Base-by-base conservation (phyloP, 1,140 invertebrate genomes). In the Drosophila gunungcola region DNA sequence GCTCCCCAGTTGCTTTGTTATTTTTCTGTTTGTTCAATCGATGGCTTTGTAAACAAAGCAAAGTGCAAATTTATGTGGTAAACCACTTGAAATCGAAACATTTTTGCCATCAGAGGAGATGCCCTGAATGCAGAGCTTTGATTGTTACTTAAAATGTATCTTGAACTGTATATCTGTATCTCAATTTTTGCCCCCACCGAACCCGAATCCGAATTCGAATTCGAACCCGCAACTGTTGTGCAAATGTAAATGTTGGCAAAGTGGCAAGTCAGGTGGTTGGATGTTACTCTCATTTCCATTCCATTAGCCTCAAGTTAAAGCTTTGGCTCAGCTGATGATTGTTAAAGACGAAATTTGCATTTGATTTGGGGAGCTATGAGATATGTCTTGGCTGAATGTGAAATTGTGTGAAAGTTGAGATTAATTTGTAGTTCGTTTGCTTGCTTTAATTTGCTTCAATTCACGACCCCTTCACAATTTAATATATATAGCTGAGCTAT, bases 31-130 rank as follows among this genome's bases (percentile, higher is more conserved):
- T 39, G 41, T 48, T 53, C 27, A 10, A 60, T 58, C 55, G 43
- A 85, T 76, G 52, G 78, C 81, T 86, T 48, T 42, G 53, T 67
- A 78, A 86, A 82, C 81, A 85, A 69, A 58, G 64, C 80, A 58
- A 76, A 83, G 80, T 83, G 83, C 78, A 81, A 86, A 85, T 78
- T 78, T 73, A 64, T 86, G 81, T 78, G 82, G 81, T 57, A 65
- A 86, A 43, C 73, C 81, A 81, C 81, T 84, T 63, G 48, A 58
- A 67, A 68, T 62, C 42, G 48, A 61, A 77, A 77, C 53, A 73
- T 54, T 57, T 46, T 53, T 45, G 41, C 46, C 65, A 55, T 55
- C 63, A 48, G 49, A 56, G 36, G 41, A 68, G 65, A 29, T 46
- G 61, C 38, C 46, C 39, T 29, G 58, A 75, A 73, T 86, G 64